Base-by-base conservation (phyloP, 2,797 vertebrate species). In the Pithecia hirsuta region DNA sequence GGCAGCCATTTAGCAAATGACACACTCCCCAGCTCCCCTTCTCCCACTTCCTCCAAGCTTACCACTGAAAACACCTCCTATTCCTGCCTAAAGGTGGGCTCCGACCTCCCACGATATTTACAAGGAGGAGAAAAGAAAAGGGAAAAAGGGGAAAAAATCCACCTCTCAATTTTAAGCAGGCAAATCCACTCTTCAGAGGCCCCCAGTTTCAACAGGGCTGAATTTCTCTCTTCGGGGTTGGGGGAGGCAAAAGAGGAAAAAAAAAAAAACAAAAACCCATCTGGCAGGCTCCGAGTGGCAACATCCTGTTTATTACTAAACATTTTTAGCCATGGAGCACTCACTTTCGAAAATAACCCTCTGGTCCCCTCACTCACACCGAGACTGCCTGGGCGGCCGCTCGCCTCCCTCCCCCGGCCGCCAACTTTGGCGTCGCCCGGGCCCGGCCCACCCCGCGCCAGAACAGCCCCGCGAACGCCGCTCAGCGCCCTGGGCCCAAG, bases 221-320 rank as follows among this genome's bases (percentile, higher is more conserved):
- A 52, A 24, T 74, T 75, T 50, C 88, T 89, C 24, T 48, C 89
- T 91, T 12, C 3, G 57, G 30, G 26, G 24, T 26, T 17, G 4
- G 52, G 36, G 28, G n/a, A 28, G 8, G 2, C 13, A 7, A 20
- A 30, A 33, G 30, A 2, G 7, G 3, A 39, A 9, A 7, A 10
- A 9, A 14, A 24, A 39, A 36, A 17, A 74, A n/a, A 36, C 13
- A 64, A n/a, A 70, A 3, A 7, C 3, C 89, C 92, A 89, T 96
- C 97, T 89, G 97, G 95, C 90, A 67, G 95, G 91, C 92, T 92
- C 76, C 39, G 87, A 24, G 95, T 1, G 26, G 90, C 96, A 85
- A 96, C 96, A 97, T 97, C 98, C 97, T 97, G 98, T 97, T 97
- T 98, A 96, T 96, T 88, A 92, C 59, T 59, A 61, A 72, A 96